Evolutionary conservation across 2,113 vertebrate genomes (phyloP).

Genomic region (Raja brachyura): DNA sequence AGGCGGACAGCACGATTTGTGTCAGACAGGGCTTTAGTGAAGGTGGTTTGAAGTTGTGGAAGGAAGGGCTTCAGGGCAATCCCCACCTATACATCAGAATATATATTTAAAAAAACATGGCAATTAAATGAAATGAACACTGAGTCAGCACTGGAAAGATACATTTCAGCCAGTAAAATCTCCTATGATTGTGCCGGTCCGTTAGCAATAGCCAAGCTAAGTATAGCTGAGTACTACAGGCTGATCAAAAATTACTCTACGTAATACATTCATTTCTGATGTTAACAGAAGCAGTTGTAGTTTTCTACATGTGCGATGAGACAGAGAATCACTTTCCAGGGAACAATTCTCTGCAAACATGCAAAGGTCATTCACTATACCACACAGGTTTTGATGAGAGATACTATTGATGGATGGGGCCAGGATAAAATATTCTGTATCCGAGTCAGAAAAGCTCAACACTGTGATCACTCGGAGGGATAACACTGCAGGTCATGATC

Average conservation of each 20-base stretch:
- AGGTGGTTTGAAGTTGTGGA: conserved; percentile 95
- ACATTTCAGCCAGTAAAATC: too few species aligned
- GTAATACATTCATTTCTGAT: not conserved
- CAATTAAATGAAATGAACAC: not conserved
- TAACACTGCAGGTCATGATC: not conserved
- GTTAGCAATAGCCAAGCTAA: not conserved
- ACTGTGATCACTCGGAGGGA: not conserved
- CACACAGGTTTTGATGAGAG: not conserved
- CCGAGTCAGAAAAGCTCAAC: not conserved
- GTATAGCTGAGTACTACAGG: not conserved
- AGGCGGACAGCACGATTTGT: conserved; percentile 83
- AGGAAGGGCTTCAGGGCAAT: conserved; percentile 94
- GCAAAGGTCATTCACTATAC: not conserved
- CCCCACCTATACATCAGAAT: conserved; percentile 65
- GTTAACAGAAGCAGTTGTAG: not conserved
- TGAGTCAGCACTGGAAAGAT: not conserved
- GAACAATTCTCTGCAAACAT: not conserved
- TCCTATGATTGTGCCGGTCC: not conserved
- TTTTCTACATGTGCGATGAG: not conserved
- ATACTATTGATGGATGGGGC: not conserved
- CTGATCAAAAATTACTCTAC: not conserved
- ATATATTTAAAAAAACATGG: not conserved
- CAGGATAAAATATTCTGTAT: not conserved
- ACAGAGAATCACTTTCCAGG: not conserved
- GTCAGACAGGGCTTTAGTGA: conserved; percentile 92